These are phyloP conservation scores for Crotalus horridus DNA, from an alignment of 2,113 vertebrate species.

Conservation along the genomic window DNA sequence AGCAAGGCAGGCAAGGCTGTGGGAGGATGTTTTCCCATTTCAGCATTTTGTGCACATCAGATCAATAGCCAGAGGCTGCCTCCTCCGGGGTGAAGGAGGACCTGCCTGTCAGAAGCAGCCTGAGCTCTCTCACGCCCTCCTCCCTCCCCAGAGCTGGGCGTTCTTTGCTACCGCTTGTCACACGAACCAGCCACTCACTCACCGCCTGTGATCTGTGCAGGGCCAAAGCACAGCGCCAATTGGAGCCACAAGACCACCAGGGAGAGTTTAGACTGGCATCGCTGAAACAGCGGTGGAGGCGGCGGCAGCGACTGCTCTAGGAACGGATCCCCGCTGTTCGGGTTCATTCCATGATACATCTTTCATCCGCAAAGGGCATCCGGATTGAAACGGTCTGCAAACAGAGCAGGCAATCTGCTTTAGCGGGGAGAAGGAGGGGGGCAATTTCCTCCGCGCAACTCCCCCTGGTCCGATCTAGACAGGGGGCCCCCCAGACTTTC, in stretches of 20 bases:
- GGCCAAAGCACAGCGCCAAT: conserved; percentile 67
- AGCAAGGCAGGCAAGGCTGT: conserved; percentile 9
- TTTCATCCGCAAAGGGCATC: conserved; percentile 71
- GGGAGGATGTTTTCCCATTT: not conserved
- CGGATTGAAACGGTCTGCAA: conserved; percentile 66
- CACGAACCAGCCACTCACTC: conserved; percentile 62
- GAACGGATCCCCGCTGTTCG: conserved; percentile 60
- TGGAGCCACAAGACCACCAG: conserved; percentile 64
- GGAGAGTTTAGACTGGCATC: conserved; percentile 54
- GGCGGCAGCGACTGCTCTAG: conserved; percentile 47
- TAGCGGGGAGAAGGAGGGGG: not conserved
- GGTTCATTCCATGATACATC: conserved; percentile 76
- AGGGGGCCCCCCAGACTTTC: not conserved
- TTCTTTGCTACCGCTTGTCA: not conserved
- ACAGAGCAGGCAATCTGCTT: conserved; percentile 12
- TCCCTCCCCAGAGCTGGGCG: not conserved
- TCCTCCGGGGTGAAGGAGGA: not conserved
- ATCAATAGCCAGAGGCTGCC: conserved; percentile 6
- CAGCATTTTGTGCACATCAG: conserved; percentile 15
- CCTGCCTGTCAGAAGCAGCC: not conserved
- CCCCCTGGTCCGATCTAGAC: not conserved
- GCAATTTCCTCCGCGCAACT: not conserved
- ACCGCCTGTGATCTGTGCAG: conserved; percentile 69
- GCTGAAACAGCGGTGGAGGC: conserved; percentile 28
- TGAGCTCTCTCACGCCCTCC: not conserved